Percentiles rank a stretch among this genome's conserved stretches.
Evolutionary conservation across 1,140 invertebrate genomes (phyloP).

Genomic region (Drosophila gunungcola): DNA sequence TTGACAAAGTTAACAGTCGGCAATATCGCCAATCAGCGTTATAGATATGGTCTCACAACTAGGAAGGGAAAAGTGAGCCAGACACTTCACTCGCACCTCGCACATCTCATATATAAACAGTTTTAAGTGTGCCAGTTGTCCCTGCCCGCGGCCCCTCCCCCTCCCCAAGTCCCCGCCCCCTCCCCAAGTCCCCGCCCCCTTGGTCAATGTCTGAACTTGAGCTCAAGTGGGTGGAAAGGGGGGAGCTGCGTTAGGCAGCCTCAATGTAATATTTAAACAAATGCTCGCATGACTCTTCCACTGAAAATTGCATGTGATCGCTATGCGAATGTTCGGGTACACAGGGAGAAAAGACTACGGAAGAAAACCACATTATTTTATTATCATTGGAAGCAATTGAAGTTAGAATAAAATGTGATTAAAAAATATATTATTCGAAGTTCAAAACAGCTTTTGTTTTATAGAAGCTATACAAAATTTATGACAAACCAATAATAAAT

Average conservation of each 20-base stretch:
- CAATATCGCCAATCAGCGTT: slow-evolving; percentile 16
- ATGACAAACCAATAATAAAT: too few species aligned
- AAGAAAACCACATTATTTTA: too few species aligned
- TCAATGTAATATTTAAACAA: slow-evolving; percentile 51
- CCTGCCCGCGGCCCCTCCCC: slow-evolving; percentile 11
- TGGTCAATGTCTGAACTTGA: slow-evolving; percentile 41
- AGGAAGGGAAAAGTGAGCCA: slow-evolving; percentile 22
- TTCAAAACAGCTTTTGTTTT: too few species aligned
- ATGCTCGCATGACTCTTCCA: slow-evolving; percentile 51
- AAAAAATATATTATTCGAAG: too few species aligned
- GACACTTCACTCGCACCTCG: slow-evolving; percentile 26
- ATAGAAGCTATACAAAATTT: too few species aligned
- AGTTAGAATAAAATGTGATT: too few species aligned
- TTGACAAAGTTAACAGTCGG: slow-evolving; percentile 57
- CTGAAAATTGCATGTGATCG: slow-evolving; percentile 51
- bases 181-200: slow-evolving; percentile 3
- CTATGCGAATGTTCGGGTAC: not conserved
- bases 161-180: not conserved
- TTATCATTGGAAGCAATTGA: too few species aligned
- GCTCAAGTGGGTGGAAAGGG: slow-evolving; percentile 36
- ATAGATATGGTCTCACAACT: not conserved
- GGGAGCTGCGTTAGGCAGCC: slow-evolving; percentile 9
- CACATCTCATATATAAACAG: slow-evolving; percentile 25
- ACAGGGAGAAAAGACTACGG: not conserved
- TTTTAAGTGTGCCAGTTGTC: slow-evolving; percentile 52